These are phyloP conservation scores for Montipora sp. DNA, from an alignment of 64 coral and sea anemone genomes.

Conservation along the genomic window DNA sequence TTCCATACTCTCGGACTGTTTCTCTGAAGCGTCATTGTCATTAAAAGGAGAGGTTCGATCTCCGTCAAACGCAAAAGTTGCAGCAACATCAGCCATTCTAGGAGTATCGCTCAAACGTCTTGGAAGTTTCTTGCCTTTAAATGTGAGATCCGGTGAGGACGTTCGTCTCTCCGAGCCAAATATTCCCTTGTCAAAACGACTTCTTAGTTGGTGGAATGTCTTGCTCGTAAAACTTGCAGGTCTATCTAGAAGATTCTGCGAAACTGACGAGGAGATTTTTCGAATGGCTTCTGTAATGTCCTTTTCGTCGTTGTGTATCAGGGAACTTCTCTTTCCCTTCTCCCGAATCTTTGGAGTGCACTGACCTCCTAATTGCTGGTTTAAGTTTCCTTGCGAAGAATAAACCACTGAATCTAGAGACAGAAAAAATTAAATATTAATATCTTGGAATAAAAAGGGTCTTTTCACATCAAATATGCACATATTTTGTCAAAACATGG, in stretches of 20 bases:
- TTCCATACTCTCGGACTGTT: slow-evolving; percentile 13
- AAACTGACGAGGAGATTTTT: slow-evolving; percentile 49
- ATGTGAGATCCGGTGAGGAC: slow-evolving; percentile 26
- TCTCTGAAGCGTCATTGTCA: neutral
- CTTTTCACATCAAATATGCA: neutral
- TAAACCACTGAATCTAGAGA: slow-evolving; percentile 59
- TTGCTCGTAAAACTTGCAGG: slow-evolving; percentile 61
- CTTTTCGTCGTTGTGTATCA: slow-evolving; percentile 62
- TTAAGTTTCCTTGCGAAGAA: slow-evolving; percentile 46
- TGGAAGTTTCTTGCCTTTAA: slow-evolving; percentile 9
- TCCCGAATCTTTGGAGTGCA: slow-evolving; percentile 9
- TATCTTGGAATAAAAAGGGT: neutral
- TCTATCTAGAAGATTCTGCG: slow-evolving; percentile 1
- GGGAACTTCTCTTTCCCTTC: slow-evolving; percentile 27
- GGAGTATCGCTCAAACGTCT: slow-evolving; percentile 39
- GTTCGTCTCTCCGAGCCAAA: slow-evolving; percentile 22
- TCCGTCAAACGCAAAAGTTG: slow-evolving; percentile 29
- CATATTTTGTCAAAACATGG: slow-evolving; percentile 8
- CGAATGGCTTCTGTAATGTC: slow-evolving; percentile 68
- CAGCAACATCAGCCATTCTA: slow-evolving; percentile 26
- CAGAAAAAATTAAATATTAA: slow-evolving; percentile 42
- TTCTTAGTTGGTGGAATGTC: slow-evolving; percentile 63
- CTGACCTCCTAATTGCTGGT: slow-evolving; percentile 39
- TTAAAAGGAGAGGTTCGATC: neutral
- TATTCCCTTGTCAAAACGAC: slow-evolving; percentile 69